Evolutionary conservation across 2,113 vertebrate genomes (phyloP), one percentile per base, ranked within the genome.

Genomic region (Lonchura striata): DNA sequence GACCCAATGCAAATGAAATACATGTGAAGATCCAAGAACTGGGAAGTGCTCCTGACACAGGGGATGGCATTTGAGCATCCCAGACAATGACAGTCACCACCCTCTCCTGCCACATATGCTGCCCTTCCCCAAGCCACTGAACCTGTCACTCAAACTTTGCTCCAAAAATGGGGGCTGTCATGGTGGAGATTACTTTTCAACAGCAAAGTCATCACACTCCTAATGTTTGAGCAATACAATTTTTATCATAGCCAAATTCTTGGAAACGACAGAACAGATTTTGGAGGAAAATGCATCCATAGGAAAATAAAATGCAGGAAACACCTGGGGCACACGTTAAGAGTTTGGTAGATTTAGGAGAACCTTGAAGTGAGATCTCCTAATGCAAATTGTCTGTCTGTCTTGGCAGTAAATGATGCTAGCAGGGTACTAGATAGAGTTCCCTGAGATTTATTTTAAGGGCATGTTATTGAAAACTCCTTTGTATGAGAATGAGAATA

Each of bases 21-120:
- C 7, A 3, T 3, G 23, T 46, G 44, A 35, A 81, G 77, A 74
- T 74, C 50, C 20, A 54, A 39, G 39, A 74, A 35, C 31, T 2
- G 9, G 37, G 47, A 86, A 74, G 35, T 30, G 22, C 25, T 81
- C 35, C 68, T 2, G 3, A 39, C 33, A 86, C 54, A 69, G 30
- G 16, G 11, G 47, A 46, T 2, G 3, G 44, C 63, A 63, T 63
- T 59, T 2, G 5, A 91, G n/a, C 64, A 91, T n/a, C n/a, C n/a
- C 28, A 46, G 71, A 44, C 24, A 57, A 30, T 23, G 47, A 31
- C 0, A 1, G 46, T 37, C 68, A 77, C 60, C 23, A 46, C 20
- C 15, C 31, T 86, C 33, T 17, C 50, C 42, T 79, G n/a, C 19
- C 44, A 88, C 24, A 31, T 25, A 24, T 0, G 0, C 39, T 50